A percentile compares a stretch with the other conserved stretches of the same genome.
Evolutionary conservation across 2,888 invertebrate species (phyloP).

Genomic region (Syritta pipiens): DNA sequence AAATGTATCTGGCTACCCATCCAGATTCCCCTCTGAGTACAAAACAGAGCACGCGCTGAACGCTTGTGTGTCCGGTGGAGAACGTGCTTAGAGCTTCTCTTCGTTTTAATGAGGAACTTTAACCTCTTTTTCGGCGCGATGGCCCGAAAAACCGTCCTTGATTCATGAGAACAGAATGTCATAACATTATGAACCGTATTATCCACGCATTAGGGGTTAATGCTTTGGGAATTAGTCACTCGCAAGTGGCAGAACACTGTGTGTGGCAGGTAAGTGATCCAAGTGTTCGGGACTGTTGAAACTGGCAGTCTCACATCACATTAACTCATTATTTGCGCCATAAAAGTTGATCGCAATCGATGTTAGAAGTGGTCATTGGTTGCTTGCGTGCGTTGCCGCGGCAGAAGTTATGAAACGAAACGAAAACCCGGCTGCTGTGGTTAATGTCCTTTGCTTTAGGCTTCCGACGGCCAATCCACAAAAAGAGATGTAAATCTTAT

Average conservation of each 20-base stretch:
- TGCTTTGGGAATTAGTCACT: constrained; percentile 62
- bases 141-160: constrained; percentile 53
- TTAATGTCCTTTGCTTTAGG: constrained; percentile 51
- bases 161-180: constrained; percentile 62
- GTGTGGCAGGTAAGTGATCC: constrained; percentile 44
- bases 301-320: constrained; percentile 42
- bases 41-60: constrained; percentile 53
- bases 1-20: constrained; percentile 19
- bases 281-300: constrained; percentile 35
- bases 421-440: constrained; percentile 30
- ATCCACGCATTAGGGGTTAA: constrained; percentile 59
- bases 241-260: constrained; percentile 44
- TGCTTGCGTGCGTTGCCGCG: constrained; percentile 25
- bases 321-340: constrained; percentile 60
- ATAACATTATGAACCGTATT: constrained; percentile 57
- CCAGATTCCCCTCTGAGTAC: constrained; percentile 18
- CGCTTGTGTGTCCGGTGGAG: constrained; percentile 51
- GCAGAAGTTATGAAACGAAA: constrained; percentile 39
- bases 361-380: constrained; percentile 37
- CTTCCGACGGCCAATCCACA: constrained; percentile 12
- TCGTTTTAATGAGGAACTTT: constrained; percentile 61
- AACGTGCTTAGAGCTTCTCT: constrained; percentile 54
- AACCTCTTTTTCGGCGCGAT: constrained; percentile 46
- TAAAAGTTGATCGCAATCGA: constrained; percentile 58
- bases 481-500: constrained; percentile 59